Evolutionary conservation across 2,888 invertebrate genomes (phyloP).

Genomic region (Penaeus monodon): DNA sequence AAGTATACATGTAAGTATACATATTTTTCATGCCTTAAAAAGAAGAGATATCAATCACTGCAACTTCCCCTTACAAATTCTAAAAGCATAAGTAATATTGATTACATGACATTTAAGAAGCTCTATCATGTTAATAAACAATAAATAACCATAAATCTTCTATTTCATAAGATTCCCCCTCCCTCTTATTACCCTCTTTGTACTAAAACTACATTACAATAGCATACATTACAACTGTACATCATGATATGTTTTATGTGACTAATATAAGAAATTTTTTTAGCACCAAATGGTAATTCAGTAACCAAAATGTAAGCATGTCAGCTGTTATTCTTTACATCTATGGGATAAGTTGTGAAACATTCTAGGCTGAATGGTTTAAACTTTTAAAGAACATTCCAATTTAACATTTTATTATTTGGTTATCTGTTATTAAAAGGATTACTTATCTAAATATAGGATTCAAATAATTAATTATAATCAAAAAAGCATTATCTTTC

Average conservation of each 20-base stretch:
- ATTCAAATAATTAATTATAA: conserved; percentile 34
- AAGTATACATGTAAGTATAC: not conserved
- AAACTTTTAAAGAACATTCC: not conserved
- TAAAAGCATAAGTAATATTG: not conserved
- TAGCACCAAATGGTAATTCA: conserved; percentile 51
- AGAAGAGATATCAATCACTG: not conserved
- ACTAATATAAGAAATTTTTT: conserved; percentile 54
- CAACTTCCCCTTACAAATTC: not conserved
- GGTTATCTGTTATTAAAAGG: conserved; percentile 9
- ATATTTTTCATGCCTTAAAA: not conserved
- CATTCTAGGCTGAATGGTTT: conserved; percentile 38
- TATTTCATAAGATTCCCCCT: not conserved
- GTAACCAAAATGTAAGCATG: conserved; percentile 18
- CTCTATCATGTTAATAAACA: no score
- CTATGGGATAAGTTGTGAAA: conserved; percentile 18
- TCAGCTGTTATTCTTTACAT: conserved; percentile 30
- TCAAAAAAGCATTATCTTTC: conserved; percentile 11
- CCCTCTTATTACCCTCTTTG: conserved; percentile 33
- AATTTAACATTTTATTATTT: conserved; percentile 12
- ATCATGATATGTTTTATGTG: conserved; percentile 62
- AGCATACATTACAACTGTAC: conserved; percentile 58
- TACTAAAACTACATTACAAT: conserved; percentile 59
- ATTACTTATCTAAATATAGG: conserved; percentile 16
- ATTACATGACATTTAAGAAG: no score
- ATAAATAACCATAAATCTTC: no score